A percentile compares a stretch with the other conserved stretches of the same genome.
Evolutionary conservation across 2,797 vertebrate species (phyloP).

Genomic region (Ctenochaetus hawaiiensis): DNA sequence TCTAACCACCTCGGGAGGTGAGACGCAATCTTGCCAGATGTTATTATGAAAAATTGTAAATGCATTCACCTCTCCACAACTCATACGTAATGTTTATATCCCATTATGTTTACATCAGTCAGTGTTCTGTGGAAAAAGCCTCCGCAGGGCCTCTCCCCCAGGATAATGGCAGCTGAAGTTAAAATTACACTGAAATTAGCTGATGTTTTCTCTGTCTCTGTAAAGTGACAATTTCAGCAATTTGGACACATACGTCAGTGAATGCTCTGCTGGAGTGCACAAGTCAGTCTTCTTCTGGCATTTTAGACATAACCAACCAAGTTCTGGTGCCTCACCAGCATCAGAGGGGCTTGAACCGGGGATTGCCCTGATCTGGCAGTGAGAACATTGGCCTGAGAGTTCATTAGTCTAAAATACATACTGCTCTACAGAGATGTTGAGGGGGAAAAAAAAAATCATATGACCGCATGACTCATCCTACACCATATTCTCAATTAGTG

Average conservation of each 20-base stretch:
- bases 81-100: not conserved
- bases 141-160: not conserved
- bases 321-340: not conserved
- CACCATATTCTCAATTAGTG: not conserved
- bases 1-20: not conserved
- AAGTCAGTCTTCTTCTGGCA: not conserved
- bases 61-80: not conserved
- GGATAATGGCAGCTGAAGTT: slow-evolving; percentile 1
- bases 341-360: not conserved
- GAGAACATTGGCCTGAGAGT: not conserved
- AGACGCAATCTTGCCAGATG: not conserved
- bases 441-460: not conserved
- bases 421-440: not conserved
- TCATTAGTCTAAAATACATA: not conserved
- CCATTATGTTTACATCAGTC: not conserved
- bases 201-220: not conserved
- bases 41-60: not conserved
- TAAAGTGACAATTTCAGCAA: not conserved
- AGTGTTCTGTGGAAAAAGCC: not conserved
- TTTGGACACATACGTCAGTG: slow-evolving; percentile 1
- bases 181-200: not conserved
- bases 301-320: not conserved
- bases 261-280: not conserved
- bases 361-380: not conserved
- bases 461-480: slow-evolving; percentile 1